Evolutionary conservation across 2,113 vertebrate species (phyloP).

Genomic region (Litocranius walleri): DNA sequence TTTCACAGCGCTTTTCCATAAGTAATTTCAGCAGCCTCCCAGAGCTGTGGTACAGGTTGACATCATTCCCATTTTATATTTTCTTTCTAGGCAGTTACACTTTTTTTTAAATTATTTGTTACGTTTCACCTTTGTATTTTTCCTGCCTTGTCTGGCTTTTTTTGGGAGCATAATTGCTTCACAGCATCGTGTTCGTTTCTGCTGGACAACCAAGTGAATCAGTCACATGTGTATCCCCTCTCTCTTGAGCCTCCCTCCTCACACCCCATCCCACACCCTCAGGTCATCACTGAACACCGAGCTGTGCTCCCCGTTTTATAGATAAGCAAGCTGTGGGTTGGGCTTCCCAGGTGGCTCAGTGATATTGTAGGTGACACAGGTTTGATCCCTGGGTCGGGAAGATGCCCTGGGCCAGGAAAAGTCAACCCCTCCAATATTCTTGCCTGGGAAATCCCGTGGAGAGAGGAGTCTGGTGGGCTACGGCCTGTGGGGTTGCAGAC

Average conservation of each 20-base stretch:
- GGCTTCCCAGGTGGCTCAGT: background rate
- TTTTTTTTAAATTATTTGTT: background rate
- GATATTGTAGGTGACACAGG: background rate
- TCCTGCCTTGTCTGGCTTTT: background rate
- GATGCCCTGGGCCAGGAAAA: background rate
- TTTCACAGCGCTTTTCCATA: background rate
- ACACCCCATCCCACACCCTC: background rate
- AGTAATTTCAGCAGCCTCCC: background rate
- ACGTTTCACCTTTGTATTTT: background rate
- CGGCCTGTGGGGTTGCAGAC: background rate
- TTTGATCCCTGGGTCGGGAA: rapidly evolving
- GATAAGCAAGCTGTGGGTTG: background rate
- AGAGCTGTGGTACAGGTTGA: background rate
- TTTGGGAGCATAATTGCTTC: background rate
- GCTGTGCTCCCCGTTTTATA: background rate
- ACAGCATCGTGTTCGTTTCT: background rate
- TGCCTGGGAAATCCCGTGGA: background rate
- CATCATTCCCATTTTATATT: background rate
- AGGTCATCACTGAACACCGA: background rate
- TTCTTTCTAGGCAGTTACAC: background rate
- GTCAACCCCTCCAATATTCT: background rate
- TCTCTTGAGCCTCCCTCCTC: background rate
- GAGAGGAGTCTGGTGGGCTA: background rate
- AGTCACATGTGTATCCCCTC: background rate
- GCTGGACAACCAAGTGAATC: background rate